Evolutionary conservation across 2,888 invertebrate genomes (phyloP).

Genomic region (Luffia ferchaultella): DNA sequence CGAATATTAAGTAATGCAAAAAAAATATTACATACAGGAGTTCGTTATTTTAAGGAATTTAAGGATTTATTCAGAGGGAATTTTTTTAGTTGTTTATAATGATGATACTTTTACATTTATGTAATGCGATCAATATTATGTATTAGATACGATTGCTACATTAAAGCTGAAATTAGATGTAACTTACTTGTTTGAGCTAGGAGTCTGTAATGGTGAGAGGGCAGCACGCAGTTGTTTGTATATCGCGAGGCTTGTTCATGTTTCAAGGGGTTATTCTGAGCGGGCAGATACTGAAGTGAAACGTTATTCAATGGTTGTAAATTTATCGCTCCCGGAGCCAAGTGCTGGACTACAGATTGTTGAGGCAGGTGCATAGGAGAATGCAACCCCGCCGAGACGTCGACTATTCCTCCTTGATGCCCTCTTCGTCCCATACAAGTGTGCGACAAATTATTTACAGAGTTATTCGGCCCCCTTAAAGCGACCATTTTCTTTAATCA

Average conservation of each 20-base stretch:
- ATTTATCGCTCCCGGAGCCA: conserved; percentile 36
- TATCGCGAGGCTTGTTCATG: conserved; percentile 42
- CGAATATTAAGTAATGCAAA: no score
- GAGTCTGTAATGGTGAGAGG: conserved; percentile 39
- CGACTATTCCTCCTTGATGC: conserved; percentile 33
- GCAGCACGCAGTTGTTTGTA: conserved; percentile 38
- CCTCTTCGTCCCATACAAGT: conserved; percentile 36
- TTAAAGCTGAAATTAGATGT: neutral
- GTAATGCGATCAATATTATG: no score
- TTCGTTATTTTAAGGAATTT: no score
- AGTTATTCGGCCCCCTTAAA: conserved; percentile 45
- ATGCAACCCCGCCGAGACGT: conserved; percentile 43
- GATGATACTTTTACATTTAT: no score
- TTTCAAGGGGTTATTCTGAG: conserved; percentile 27
- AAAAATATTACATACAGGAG: no score
- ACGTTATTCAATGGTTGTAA: conserved; percentile 36
- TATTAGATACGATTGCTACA: neutral
- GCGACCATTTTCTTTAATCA: conserved; percentile 52
- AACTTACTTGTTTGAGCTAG: conserved; percentile 50
- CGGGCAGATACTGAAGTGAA: conserved; percentile 35
- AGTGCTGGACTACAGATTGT: conserved; percentile 32
- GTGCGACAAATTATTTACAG: conserved; percentile 38
- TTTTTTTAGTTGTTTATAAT: no score
- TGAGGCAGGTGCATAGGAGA: conserved; percentile 41
- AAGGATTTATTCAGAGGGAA: no score